Base-by-base conservation (phyloP, 2,888 invertebrate species). In the Lasioglossum villosulum region DNA sequence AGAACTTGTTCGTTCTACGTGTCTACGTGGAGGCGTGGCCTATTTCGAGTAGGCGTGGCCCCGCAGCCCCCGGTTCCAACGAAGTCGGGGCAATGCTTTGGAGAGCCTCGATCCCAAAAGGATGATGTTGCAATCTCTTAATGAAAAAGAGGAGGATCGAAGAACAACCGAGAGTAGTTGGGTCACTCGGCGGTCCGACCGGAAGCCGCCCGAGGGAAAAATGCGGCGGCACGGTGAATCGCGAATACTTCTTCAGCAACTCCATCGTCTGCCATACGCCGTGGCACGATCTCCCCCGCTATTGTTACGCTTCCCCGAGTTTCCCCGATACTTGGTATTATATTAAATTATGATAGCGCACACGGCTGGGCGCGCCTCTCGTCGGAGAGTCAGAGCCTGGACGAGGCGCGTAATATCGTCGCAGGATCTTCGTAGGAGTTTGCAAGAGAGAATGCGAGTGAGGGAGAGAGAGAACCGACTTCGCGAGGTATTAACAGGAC, bases 341-440 rank as follows among this genome's bases (percentile, higher is more conserved):
- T 91, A 91, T 91, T 91, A 92, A 91, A 91, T 92, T 92, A 92
- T 90, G 87, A 88, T 86, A 91, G 87, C 75, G 84, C 88, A 88
- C 80, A 88, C 82, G 75, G 75, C 72, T 70, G 68, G 86, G 39
- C 70, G 84, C 77, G 81, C 27, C 81, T 78, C 81, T 78, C 34
- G 48, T 72, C 37, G 23, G 72, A 78, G 71, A 30, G 71, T 59
- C 45, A 59, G 42, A 59, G 75, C 75, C 68, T 70, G 68, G 86
- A 34, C 70, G 86, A 70, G 52, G 63, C 81, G 52, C 79, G 86
- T 78, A 86, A 86, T 75, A 81, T 66, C 81, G 45, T 59, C 80
- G 87, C 82, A 75, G 78, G 78, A 86, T 70, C 84, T 76, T 89
- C 89, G 83, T 83, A 82, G 68, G 59, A 77, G 74, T 52, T 75